phyloP scores from a whole-genome alignment of 2,113 vertebrate genomes.

The Ascaphus truei region DNA sequence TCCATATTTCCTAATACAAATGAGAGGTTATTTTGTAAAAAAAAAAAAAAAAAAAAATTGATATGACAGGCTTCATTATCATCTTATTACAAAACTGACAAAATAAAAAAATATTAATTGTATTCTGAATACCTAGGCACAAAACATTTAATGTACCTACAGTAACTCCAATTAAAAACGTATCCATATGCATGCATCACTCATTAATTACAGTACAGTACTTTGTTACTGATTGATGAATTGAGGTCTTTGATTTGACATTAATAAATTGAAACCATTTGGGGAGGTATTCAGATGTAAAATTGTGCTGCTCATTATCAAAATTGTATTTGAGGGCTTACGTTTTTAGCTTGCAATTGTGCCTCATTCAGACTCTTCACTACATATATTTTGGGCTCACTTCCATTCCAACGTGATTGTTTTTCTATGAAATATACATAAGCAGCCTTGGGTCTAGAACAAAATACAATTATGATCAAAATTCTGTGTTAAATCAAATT shows the following conservation, averaged over 20 bases:
- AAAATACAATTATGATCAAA: not conserved
- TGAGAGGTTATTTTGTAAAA: too few species aligned
- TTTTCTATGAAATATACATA: not conserved
- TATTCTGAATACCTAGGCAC: too few species aligned
- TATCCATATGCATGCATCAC: not conserved
- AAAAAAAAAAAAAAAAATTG: too few species aligned
- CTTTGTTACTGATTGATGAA: constrained; percentile 19
- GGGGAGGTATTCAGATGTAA: constrained; percentile 15
- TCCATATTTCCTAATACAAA: too few species aligned
- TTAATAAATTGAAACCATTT: constrained; percentile 25
- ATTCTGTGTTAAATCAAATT: too few species aligned
- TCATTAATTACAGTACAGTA: constrained; percentile 1
- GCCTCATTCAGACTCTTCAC: constrained; percentile 2
- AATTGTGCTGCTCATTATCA: constrained; percentile 18
- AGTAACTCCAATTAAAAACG: not conserved
- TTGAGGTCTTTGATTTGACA: constrained; percentile 13
- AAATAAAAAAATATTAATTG: too few species aligned
- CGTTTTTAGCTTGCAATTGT: constrained; percentile 2
- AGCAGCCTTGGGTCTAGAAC: not conserved
- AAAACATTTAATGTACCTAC: too few species aligned
- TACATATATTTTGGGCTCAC: not conserved
- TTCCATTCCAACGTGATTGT: not conserved
- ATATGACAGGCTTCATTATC: too few species aligned
- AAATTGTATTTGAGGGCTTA: constrained; percentile 16
- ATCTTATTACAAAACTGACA: too few species aligned